Percentiles rank a stretch among this genome's conserved stretches.
These are phyloP conservation scores for Arbacia lixula DNA, from an alignment of 53 echinoderm and acorn worm species.

Conservation along the genomic window DNA sequence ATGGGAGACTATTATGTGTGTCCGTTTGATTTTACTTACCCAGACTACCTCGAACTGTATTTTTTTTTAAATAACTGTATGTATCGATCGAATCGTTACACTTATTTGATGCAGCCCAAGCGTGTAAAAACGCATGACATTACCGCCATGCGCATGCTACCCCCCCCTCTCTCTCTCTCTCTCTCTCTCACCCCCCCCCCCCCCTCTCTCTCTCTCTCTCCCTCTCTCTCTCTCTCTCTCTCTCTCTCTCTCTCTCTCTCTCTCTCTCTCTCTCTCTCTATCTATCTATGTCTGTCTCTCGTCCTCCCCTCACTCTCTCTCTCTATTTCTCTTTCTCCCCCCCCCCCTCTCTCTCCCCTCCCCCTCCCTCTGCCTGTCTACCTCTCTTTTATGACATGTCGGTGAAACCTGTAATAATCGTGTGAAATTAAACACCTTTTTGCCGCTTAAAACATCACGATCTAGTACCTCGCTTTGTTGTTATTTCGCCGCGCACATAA, in stretches of 20 bases:
- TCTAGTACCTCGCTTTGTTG: neutral
- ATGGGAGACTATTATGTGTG: no score
- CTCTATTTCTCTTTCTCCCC: neutral
- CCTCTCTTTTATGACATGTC: neutral
- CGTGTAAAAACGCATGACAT: neutral
- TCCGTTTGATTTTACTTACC: no score
- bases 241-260: neutral
- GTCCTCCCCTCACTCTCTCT: no score
- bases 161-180: no score
- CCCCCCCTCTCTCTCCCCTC: neutral
- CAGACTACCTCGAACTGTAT: no score
- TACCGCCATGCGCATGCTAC: no score
- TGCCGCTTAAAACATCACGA: slow-evolving; percentile 25
- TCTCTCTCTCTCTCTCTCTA: neutral
- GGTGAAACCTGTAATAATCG: neutral
- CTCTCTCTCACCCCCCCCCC: no score
- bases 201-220: neutral
- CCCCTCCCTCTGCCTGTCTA: neutral
- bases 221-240: neutral
- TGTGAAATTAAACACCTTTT: slow-evolving; percentile 47
- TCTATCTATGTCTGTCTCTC: no score
- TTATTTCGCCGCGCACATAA: neutral
- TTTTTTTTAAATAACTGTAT: no score
- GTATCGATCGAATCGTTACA: no score
- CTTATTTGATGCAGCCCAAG: no score